phyloP scores from a whole-genome alignment of 2,888 invertebrate genomes.

The Sminthurides aquaticus region DNA sequence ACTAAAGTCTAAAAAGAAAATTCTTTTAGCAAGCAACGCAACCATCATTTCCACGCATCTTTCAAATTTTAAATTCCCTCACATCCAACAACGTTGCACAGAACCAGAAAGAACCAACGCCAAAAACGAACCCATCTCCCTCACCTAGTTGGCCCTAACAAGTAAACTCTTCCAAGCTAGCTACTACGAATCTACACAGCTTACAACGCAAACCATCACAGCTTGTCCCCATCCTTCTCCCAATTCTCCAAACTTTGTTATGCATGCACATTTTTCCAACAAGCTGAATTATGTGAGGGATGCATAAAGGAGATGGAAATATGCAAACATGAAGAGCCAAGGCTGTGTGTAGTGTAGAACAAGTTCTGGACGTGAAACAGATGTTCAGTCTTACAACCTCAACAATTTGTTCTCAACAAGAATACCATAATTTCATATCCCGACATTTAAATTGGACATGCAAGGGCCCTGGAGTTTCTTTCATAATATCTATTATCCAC shows the following conservation, averaged over 20 bases:
- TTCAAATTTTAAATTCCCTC: not conserved
- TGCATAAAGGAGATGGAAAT: not conserved
- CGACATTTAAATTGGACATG: slow-evolving; percentile 21
- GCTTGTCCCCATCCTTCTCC: no score
- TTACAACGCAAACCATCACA: no score
- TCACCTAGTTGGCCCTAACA: no score
- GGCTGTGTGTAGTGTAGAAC: not conserved
- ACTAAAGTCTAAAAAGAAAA: no score
- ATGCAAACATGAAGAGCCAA: not conserved
- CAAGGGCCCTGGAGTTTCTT: slow-evolving; percentile 9
- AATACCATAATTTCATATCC: slow-evolving; percentile 24
- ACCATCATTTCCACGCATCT: not conserved
- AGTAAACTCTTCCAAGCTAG: no score
- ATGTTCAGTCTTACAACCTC: slow-evolving; percentile 22
- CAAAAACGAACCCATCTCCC: no score
- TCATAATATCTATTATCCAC: slow-evolving; percentile 13
- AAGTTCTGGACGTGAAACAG: slow-evolving; percentile 18
- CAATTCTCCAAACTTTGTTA: not conserved
- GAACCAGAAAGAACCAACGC: no score
- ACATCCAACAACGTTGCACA: no score
- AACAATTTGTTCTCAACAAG: slow-evolving; percentile 21
- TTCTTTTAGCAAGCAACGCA: no score
- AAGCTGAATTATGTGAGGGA: not conserved
- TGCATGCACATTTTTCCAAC: not conserved
- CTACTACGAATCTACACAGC: no score